Evolutionary conservation across 2,888 invertebrate species (phyloP), one percentile per base, ranked within the genome.

Genomic region (Temnothorax rugatulus): DNA sequence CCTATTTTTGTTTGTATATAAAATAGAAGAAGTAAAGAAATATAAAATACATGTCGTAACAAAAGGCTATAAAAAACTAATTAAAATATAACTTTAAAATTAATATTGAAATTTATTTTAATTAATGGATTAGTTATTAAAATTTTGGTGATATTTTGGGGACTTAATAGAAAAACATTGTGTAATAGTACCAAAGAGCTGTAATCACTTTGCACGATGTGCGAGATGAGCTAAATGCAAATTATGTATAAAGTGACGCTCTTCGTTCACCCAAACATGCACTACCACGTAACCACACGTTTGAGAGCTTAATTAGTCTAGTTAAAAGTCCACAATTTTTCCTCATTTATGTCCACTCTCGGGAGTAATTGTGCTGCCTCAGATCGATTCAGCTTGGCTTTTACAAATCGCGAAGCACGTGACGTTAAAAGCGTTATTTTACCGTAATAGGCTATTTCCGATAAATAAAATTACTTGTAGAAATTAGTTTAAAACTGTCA

Each of bases 231-330:
- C 64, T 61, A 77, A 57, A 29, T 29, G 73, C 61, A 74, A 66
- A 75, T 74, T 69, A 75, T 29, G 29, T 29, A 29, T 59, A 83
- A 85, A 69, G 79, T 50, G 64, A 79, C 59, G 82, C 38, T 54
- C 21, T 83, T 79, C 83, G 69, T 74, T 84, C 44, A 54, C 69
- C 69, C 52, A 57, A 57, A 73, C 61, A 38, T 21, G 13, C 38
- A 52, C 25, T n/a, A 52, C 63, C 34, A n/a, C 63, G 54, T 52
- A 34, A 47, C 61, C 47, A 38, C 63, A 34, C 50, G 76, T 44
- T 82, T 79, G 57, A 87, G 77, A 61, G 84, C 86, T 81, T 88
- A 88, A 88, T 88, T 88, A 88, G 64, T 34, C 38, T 21, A 41
- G 54, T 73, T 73, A 57, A 57, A 54, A 84, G 69, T 87, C 59